Evolutionary conservation across 1,140 invertebrate genomes (phyloP), one percentile per base, ranked within the genome.

Genomic region (Polypedilum pembai): DNA sequence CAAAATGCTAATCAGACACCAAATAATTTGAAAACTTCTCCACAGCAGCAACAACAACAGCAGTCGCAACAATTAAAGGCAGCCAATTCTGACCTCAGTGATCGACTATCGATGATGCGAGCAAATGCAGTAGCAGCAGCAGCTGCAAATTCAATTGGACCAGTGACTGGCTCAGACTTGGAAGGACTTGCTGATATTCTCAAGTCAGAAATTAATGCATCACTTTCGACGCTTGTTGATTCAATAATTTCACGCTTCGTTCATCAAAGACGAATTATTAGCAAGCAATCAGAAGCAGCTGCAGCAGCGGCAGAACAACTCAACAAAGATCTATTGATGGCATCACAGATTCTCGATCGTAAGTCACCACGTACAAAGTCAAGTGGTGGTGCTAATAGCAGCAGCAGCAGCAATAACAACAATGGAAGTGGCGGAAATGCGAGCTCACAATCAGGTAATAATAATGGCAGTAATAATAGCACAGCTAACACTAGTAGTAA

Each of bases 151-250:
- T 87, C 88, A 0, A 82, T 87, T 73, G 86, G 86, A 74, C 84
- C 89, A 40, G 86, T 90, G 76, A 88, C 88, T 0, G 89, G 88
- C 24, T 85, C 89, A 15, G 94, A 95, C 79, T 84, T 96, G 1
- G 93, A 96, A 82, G 90, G 91, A 73, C 84, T 96, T 66, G 92
- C 93, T 7, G 94, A 96, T 77, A 89, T 91, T 69, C 86, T 97
- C 1, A 97, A 97, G 84, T 89, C 88, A 45, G 94, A 97, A 85
- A 92, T 97, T 75, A 91, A 91, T 15, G 88, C 92, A 74, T 94
- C 91, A 5, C 81, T 95, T 66, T 88, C 90, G 5, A 91, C 89
- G 75, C 84, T 96, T n/a, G 93, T 97, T 75, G 95, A 97, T 82
- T 92, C 90, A 8, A 92, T 95, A 74, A 87, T 97, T 69, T 89